Percentiles rank a stretch among this genome's conserved stretches.
Conservation (phyloP, 2,888 invertebrate species). For the Ryuthela nishihirai region DNA sequence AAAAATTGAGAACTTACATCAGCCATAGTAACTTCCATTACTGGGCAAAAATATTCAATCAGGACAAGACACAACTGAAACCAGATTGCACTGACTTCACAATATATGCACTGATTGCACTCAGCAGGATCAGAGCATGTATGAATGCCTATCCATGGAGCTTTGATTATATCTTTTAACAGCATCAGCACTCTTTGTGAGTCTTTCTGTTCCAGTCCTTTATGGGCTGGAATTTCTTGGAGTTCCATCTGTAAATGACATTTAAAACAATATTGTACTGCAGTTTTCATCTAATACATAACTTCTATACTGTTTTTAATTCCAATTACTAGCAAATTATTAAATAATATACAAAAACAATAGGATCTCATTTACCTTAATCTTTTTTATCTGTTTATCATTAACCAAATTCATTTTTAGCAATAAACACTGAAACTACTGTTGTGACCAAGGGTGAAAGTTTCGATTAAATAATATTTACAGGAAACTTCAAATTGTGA, state of each 20-base stretch:
- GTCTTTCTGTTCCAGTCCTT: slow-evolving; percentile 69
- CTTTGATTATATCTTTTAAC: slow-evolving; percentile 69
- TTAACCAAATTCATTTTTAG: slow-evolving; percentile 4
- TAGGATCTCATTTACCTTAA: too few relatives aligned
- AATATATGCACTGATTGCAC: slow-evolving; percentile 75
- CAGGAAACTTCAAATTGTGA: too few relatives aligned
- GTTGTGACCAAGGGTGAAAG: too few relatives aligned
- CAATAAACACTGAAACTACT: not conserved
- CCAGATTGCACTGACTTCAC: slow-evolving; percentile 91
- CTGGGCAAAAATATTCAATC: slow-evolving; percentile 73
- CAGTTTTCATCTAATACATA: too few relatives aligned
- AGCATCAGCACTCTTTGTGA: slow-evolving; percentile 67
- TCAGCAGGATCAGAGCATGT: slow-evolving; percentile 52
- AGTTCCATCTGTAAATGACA: slow-evolving; percentile 65
- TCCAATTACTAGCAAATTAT: not conserved
- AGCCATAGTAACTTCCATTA: slow-evolving; percentile 67
- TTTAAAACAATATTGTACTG: too few relatives aligned
- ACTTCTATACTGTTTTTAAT: not conserved
- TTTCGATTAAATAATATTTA: too few relatives aligned
- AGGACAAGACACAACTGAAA: slow-evolving; percentile 81
- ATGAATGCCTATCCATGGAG: slow-evolving; percentile 66
- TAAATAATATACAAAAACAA: too few relatives aligned
- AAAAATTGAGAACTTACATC: slow-evolving; percentile 71
- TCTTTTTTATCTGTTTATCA: too few relatives aligned
- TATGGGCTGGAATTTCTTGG: slow-evolving; percentile 75